Evolutionary conservation across 1,140 invertebrate genomes (phyloP).

Genomic region (Diabrotica virgifera): DNA sequence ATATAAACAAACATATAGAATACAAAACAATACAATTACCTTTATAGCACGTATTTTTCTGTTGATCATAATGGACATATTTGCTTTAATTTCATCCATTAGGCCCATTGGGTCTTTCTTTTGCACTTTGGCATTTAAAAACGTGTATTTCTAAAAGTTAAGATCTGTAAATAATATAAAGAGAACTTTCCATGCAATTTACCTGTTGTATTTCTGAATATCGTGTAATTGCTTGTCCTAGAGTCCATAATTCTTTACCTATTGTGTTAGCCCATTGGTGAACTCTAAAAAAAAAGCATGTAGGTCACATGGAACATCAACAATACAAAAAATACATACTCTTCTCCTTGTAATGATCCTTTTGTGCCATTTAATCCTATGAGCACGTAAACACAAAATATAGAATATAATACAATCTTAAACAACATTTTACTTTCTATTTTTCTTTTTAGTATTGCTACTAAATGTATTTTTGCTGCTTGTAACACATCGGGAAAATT

Average conservation of each 20-base stretch:
- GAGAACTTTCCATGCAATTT: conserved; percentile 17
- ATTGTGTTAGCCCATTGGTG: conserved; percentile 43
- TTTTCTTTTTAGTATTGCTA: background rate
- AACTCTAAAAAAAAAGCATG: conserved; percentile 32
- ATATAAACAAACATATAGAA: conserved; percentile 11
- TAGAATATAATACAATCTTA: background rate
- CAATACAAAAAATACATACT: conserved; percentile 27
- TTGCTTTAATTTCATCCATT: conserved; percentile 68
- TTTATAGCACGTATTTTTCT: conserved; percentile 80
- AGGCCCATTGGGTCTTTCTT: conserved; percentile 71
- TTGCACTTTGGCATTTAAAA: conserved; percentile 69
- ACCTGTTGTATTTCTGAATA: conserved; percentile 41
- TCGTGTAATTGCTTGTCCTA: conserved; percentile 42
- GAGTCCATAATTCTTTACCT: conserved; percentile 40
- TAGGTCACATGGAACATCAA: background rate
- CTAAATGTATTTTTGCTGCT: background rate
- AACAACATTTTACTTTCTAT: background rate
- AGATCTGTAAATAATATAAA: conserved; percentile 13
- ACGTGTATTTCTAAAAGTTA: conserved; percentile 66
- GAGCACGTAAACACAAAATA: background rate
- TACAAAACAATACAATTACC: conserved; percentile 46
- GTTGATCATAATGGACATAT: conserved; percentile 72
- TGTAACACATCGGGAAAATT: background rate
- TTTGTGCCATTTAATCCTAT: background rate
- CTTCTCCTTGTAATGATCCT: conserved; percentile 32